Base-by-base conservation (phyloP, 2,888 invertebrate genomes). In the Cartodere bifasciata region DNA sequence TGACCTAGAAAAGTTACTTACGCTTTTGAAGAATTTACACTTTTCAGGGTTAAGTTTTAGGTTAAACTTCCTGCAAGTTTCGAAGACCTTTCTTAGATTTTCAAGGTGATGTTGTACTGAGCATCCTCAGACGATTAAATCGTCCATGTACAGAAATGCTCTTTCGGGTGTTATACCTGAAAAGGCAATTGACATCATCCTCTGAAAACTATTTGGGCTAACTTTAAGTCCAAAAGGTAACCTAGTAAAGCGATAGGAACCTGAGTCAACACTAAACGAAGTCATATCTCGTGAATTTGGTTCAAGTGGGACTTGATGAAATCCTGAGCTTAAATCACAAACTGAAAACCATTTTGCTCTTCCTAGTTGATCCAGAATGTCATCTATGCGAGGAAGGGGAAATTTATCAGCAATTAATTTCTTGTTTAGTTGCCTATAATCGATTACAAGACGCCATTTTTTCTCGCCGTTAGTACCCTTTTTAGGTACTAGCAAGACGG, bases 141-240 rank as follows among this genome's bases (percentile, higher is more conserved):
- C 43, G 29, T 47, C 47, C 28, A 47, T 41, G 28, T 44, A 44
- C 14, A 46, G 32, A 32, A 46, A 44, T 25, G 34, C 32, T 36
- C 37, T 34, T 32, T 35, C 36, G 2, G 39, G 42, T 5, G 27
- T 24, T 12, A 39, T 5, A 3, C 42, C 42, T 6, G 44, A 34
- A 34, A 48, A 45, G 9, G 45, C 42, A 2, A 41, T 20, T 4
- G 38, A 24, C 48, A 49, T 46, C 43, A 48, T 44, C 23, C 45
- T 16, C 23, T 35, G 35, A 24, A 48, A 47, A 24, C 43, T 40
- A 20, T 38, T 40, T 6, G 42, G 42, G 16, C 40, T 38, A 2
- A 43, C 37, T 11, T 34, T 39, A 11, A 46, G 28, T 2, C 45
- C 46, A 29, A 42, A 45, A 5, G 41, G 42, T 6, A 46, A 23